Base-by-base conservation (phyloP, 2,797 vertebrate genomes). In the Fistularia commersonii region DNA sequence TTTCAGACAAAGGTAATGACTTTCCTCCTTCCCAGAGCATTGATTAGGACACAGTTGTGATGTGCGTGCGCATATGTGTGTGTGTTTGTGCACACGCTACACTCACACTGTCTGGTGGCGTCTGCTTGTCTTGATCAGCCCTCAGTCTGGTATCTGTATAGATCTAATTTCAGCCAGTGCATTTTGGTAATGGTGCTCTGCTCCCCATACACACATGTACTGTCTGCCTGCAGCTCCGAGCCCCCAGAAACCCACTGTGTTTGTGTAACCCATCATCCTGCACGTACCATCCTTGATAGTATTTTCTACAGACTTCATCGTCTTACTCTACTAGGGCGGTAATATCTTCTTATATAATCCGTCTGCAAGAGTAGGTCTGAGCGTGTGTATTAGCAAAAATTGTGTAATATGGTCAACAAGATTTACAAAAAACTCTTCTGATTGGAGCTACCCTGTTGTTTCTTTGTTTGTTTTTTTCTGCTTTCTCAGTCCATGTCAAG, bases 61-160 rank as follows among this genome's bases (percentile, higher is more conserved):
- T 51, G 69, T 54, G 79, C 51, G 66, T 12, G 37, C 15, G 50
- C 67, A 52, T 52, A 39, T 32, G 37, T 48, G 54, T 47, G 54
- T 44, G 51, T 53, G 62, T 39, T 48, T 36, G 55, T 48, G 52
- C 23, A 41, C 9, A 14, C 38, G 43, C 38, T 61, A 64, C 64
- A 48, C 69, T 65, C 64, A 7, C 70, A 56, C 72, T 84, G 86
- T 88, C 86, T 87, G 86, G 86, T 90, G 90, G 91, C 89, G 90
- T 90, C 90, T 86, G 83, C 81, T 87, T 88, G 89, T 91, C 88
- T 91, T 90, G 89, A 89, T 90, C 89, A 88, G 86, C 87, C 85
- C 86, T 83, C 83, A 86, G 90, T 91, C 90, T 91, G 88, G 87
- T 82, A 85, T 86, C 82, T 87, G 74, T 77, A 74, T 86, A 85